Base-by-base conservation (phyloP, 2,113 vertebrate genomes). In the Albula goreensis region DNA sequence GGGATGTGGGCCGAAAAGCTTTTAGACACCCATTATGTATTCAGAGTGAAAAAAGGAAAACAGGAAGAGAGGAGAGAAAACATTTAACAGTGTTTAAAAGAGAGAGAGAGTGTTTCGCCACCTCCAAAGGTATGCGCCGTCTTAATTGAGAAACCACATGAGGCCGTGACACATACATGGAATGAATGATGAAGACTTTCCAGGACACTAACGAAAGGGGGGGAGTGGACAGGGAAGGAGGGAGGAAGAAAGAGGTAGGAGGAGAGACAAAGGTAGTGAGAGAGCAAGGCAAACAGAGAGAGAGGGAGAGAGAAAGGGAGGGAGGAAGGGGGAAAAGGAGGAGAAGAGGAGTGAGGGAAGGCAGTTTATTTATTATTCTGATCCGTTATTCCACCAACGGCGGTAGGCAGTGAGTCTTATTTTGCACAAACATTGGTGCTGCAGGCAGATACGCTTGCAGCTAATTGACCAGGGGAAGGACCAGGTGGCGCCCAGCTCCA, bases 391-490 rank as follows among this genome's bases (percentile, higher is more conserved):
- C 90, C 89, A 90, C 86, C 83, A 86, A 63, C 17, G 22, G 82
- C 78, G 12, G 52, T 19, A n/a, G 50, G 48, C 25, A 52, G n/a
- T 80, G 31, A 0, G 15, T 53, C 80, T 70, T 63, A 78, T 66
- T 86, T 9, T 81, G 53, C 86, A 25, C 88, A 89, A 85, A 89
- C 10, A 0, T 66, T 12, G 83, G 87, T 87, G 85, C 86, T 88
- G 83, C 83, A 41, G 50, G 12, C 85, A 49, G 86, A 85, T 3
- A 86, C 85, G 85, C 82, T 81, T 86, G 87, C 92, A 85, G 89
- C 93, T 95, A 96, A 96, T 95, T 94, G 94, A 95, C 91, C 91
- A 93, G 84, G 0, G 88, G 93, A 66, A 74, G 91, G 94, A 89
- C 0, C 86, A 86, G 89, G 93, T 91, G 56, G 50, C 90, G 89